Percentiles rank a stretch among this genome's conserved stretches.
These are phyloP conservation scores for Drosophila yakuba DNA, from an alignment of 1,140 invertebrate genomes.

Conservation along the genomic window DNA sequence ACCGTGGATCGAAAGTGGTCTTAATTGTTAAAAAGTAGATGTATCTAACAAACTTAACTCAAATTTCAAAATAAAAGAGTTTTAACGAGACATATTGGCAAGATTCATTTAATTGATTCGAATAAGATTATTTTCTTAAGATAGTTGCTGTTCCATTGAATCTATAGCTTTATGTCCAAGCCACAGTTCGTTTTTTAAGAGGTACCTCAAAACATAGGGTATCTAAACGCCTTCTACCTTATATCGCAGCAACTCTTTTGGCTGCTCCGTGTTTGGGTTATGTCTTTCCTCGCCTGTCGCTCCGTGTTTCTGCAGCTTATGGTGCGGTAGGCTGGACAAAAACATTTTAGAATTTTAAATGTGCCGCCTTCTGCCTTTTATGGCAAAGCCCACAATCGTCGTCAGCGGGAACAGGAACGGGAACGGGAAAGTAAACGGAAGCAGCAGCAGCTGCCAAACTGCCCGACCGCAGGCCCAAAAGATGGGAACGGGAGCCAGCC, in stretches of 20 bases:
- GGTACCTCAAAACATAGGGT: neutral
- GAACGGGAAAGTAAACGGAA: conserved; percentile 12
- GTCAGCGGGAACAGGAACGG: conserved; percentile 30
- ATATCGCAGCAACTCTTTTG: neutral
- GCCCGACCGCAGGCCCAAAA: conserved; percentile 27
- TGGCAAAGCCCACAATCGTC: conserved; percentile 63
- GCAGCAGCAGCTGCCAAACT: conserved; percentile 71
- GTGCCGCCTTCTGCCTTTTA: conserved; percentile 80
- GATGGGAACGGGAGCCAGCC: conserved; percentile 9
- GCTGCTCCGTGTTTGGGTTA: conserved; percentile 1
- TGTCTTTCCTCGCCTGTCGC: conserved; percentile 23
- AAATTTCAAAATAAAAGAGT: neutral
- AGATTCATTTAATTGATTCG: too few species aligned
- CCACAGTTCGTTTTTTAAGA: too few species aligned
- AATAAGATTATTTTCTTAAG: too few species aligned
- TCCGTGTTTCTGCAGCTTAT: conserved; percentile 46
- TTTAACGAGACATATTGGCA: too few species aligned
- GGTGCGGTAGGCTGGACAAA: conserved; percentile 63
- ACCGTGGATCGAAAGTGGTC: neutral
- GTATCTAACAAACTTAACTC: too few species aligned
- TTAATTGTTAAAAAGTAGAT: neutral
- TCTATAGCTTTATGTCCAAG: too few species aligned
- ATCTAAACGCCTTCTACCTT: neutral
- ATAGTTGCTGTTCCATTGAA: too few species aligned
- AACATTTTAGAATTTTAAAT: conserved; percentile 82